phyloP scores from a whole-genome alignment of 2,797 vertebrate species.

The Scyliorhinus canicula region DNA sequence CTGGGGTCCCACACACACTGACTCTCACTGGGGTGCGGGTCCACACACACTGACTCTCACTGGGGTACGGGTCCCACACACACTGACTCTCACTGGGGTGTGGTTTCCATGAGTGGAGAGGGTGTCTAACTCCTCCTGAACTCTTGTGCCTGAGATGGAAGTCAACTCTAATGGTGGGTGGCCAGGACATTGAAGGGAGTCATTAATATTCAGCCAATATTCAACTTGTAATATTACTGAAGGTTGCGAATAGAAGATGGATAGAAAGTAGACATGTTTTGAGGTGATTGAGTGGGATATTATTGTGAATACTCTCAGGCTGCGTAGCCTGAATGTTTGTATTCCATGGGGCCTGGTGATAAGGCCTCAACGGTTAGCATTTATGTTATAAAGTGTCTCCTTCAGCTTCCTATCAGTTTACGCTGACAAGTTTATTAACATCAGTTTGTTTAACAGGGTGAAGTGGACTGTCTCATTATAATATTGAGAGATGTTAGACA shows the following conservation, averaged over 20 bases:
- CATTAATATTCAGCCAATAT: not conserved
- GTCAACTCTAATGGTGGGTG: not conserved
- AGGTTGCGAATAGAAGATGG: not conserved
- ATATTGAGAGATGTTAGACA: not conserved
- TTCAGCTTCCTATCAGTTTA: conserved; percentile 11
- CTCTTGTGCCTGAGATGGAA: not conserved
- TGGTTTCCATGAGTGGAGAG: too few species aligned
- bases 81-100: too few species aligned
- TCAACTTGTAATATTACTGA: not conserved
- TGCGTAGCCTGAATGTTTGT: not conserved
- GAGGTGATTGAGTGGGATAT: not conserved
- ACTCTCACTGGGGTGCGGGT: too few species aligned
- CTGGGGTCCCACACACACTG: too few species aligned
- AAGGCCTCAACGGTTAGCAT: not conserved
- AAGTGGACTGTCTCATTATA: conserved; percentile 10
- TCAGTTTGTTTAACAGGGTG: conserved; percentile 1
- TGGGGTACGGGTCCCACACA: too few species aligned
- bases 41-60: too few species aligned
- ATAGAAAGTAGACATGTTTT: not conserved
- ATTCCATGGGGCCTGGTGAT: not conserved
- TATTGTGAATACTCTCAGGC: not conserved
- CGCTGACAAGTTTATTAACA: conserved; percentile 4
- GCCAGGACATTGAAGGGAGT: rapidly evolving
- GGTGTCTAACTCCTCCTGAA: not conserved
- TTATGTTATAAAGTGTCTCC: not conserved